Percentiles rank a stretch among this genome's conserved stretches.
phyloP scores from a whole-genome alignment of 2,113 vertebrate genomes.

The Vanacampus margaritifer region DNA sequence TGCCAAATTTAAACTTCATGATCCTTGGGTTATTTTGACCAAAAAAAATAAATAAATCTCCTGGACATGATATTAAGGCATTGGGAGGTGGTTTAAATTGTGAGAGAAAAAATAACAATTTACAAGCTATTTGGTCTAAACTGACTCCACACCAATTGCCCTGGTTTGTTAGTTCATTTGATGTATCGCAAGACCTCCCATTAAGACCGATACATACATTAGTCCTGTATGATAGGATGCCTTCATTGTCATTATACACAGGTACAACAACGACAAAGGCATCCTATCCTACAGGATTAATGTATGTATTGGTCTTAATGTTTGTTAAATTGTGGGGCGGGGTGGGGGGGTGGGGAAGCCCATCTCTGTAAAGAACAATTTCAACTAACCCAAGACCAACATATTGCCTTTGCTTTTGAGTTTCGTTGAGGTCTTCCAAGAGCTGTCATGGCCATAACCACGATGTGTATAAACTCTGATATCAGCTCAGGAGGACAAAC shows the following conservation, averaged over 20 bases:
- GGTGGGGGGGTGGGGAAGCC: too few relatives aligned
- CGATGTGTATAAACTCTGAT: not conserved
- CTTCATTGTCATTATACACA: too few relatives aligned
- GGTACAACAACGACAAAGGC: too few relatives aligned
- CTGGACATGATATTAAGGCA: not conserved
- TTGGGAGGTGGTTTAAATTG: not conserved
- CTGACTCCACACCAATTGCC: not conserved
- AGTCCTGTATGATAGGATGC: too few relatives aligned
- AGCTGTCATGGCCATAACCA: too few relatives aligned
- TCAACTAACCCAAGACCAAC: not conserved
- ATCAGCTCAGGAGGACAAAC: conserved; percentile 12
- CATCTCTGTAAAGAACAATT: not conserved
- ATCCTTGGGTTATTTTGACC: too few relatives aligned
- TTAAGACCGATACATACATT: not conserved
- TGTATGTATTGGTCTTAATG: too few relatives aligned
- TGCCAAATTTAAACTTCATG: not conserved
- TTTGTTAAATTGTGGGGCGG: not conserved
- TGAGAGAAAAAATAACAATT: not conserved
- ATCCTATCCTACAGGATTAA: too few relatives aligned
- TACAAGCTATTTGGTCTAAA: not conserved
- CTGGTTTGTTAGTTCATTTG: not conserved
- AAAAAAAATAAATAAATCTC: too few relatives aligned
- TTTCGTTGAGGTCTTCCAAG: not conserved
- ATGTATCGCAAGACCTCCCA: not conserved
- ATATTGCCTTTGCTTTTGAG: not conserved